Conservation (phyloP, 2,888 invertebrate species). For the Phania funesta region DNA sequence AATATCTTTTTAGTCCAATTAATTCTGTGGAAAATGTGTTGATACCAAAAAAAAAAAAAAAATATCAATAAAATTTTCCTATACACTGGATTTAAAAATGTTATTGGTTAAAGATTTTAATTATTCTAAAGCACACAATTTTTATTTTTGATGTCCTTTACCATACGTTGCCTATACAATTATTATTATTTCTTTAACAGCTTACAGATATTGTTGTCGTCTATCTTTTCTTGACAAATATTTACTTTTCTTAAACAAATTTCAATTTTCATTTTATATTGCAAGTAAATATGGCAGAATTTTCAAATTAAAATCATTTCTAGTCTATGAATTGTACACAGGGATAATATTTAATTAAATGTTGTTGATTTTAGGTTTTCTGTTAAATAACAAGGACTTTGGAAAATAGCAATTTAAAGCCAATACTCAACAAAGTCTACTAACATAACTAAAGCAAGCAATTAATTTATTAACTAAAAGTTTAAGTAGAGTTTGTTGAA, state of each 20-base stretch:
- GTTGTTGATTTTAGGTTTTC: conserved; percentile 33
- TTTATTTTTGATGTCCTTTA: too few relatives aligned
- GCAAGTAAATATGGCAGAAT: conserved; percentile 36
- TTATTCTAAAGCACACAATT: too few relatives aligned
- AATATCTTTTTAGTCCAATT: too few relatives aligned
- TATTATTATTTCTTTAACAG: too few relatives aligned
- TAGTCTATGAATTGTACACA: conserved; percentile 7
- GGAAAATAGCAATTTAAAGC: not conserved
- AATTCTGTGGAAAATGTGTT: too few relatives aligned
- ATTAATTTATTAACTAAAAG: conserved; percentile 58
- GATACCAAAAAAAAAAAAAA: too few relatives aligned
- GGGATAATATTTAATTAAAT: conserved; percentile 32
- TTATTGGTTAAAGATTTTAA: too few relatives aligned
- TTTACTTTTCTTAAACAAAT: conserved; percentile 44
- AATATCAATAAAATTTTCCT: too few relatives aligned
- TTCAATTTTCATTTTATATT: conserved; percentile 55
- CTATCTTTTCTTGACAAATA: conserved; percentile 9
- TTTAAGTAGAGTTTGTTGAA: conserved; percentile 12
- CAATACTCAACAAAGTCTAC: not conserved
- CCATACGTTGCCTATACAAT: too few relatives aligned
- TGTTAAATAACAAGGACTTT: not conserved
- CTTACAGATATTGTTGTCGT: not conserved
- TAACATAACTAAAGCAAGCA: conserved; percentile 25
- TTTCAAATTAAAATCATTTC: conserved; percentile 34
- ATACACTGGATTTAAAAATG: too few relatives aligned